Evolutionary conservation across 2,113 vertebrate species (phyloP).

Genomic region (Mesocricetus auratus): DNA sequence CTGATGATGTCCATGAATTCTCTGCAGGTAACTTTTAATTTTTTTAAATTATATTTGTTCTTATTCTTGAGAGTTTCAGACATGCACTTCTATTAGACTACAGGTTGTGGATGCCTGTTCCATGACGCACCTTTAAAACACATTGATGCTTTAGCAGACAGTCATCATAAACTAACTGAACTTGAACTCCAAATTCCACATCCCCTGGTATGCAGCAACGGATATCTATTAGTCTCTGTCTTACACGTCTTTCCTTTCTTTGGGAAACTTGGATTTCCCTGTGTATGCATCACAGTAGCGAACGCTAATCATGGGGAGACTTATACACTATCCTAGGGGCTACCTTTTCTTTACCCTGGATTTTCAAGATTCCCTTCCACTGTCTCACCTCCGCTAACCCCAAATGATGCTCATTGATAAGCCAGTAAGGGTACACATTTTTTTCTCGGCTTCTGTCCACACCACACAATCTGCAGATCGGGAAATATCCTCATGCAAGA

Average conservation of each 20-base stretch:
- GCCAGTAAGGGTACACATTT: neutral
- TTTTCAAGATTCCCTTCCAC: neutral
- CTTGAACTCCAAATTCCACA: neutral
- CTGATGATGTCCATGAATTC: neutral
- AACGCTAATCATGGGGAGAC: neutral
- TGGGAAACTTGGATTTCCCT: neutral
- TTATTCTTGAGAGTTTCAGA: neutral
- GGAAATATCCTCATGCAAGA: neutral
- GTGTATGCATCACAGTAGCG: accelerated
- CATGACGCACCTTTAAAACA: neutral
- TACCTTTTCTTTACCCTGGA: too few species aligned
- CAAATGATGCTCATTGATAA: neutral
- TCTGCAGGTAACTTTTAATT: neutral
- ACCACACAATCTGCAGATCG: neutral
- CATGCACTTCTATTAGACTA: neutral
- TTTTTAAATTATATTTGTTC: neutral
- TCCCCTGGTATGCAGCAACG: neutral
- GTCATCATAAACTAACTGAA: neutral
- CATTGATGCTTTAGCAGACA: neutral
- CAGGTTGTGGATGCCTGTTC: neutral
- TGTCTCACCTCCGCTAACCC: neutral
- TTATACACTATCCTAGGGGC: neutral
- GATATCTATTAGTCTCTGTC: too few species aligned
- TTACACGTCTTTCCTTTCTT: neutral
- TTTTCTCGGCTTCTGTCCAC: neutral